Conservation (phyloP, 2,888 invertebrate genomes). For the Acanthoscelides obtectus region DNA sequence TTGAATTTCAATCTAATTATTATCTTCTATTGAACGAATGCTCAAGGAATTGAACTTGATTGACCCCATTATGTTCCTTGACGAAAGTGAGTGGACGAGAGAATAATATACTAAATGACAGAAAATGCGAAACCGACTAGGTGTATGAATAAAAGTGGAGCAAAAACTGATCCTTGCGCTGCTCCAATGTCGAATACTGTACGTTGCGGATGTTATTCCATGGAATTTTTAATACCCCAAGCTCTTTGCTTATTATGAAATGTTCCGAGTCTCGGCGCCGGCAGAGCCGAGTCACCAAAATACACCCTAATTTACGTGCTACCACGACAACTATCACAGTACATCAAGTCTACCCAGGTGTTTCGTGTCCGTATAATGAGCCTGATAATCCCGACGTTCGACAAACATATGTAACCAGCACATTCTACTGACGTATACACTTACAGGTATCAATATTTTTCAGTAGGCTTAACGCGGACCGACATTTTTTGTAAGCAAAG, state of each 20-base stretch:
- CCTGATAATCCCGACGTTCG: conserved; percentile 30
- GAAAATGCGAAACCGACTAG: too few species aligned
- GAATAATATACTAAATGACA: too few species aligned
- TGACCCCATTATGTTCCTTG: too few species aligned
- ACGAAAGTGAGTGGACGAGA: too few species aligned
- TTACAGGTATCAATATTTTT: not conserved
- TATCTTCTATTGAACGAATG: too few species aligned
- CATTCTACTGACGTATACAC: conserved; percentile 8
- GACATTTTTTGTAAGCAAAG: not conserved
- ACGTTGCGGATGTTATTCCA: too few species aligned
- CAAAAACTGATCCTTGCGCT: too few species aligned
- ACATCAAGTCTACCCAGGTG: conserved; percentile 36
- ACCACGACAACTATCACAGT: conserved; percentile 11
- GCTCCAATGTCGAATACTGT: too few species aligned
- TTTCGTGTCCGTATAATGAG: conserved; percentile 39
- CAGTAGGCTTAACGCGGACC: not conserved
- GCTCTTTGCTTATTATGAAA: not conserved
- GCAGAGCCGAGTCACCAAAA: not conserved
- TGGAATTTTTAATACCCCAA: too few species aligned
- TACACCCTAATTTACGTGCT: not conserved
- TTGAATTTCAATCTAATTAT: too few species aligned
- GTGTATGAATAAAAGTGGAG: too few species aligned
- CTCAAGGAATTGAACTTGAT: too few species aligned
- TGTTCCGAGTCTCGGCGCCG: not conserved
- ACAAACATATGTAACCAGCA: conserved; percentile 29